Percentiles rank a stretch among this genome's conserved stretches.
Conservation (phyloP, 2,888 invertebrate species). For the Crocallis elinguaria region DNA sequence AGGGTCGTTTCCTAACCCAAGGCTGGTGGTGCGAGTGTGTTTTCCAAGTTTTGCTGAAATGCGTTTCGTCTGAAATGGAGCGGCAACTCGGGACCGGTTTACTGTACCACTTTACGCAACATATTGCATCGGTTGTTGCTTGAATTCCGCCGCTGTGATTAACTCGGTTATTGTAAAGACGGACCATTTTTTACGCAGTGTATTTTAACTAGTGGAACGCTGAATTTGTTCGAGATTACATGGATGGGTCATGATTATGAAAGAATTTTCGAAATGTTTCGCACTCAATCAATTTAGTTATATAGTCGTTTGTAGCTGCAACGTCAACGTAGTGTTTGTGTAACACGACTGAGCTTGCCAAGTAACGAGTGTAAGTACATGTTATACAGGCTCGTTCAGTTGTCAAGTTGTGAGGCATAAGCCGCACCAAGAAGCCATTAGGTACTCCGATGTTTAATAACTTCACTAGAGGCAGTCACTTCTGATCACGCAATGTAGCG, state of each 20-base stretch:
- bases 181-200: slow-evolving; percentile 54
- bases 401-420: slow-evolving; percentile 31
- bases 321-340: neutral
- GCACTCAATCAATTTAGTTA: neutral
- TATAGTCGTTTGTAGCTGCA: neutral
- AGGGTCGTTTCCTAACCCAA: slow-evolving; percentile 36
- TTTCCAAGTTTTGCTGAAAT: slow-evolving; percentile 54
- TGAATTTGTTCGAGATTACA: slow-evolving; percentile 38
- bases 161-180: slow-evolving; percentile 70
- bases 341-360: slow-evolving; percentile 10
- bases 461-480: slow-evolving; percentile 30
- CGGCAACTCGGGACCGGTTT: slow-evolving; percentile 70
- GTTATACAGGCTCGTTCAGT: slow-evolving; percentile 26
- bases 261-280: slow-evolving; percentile 1
- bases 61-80: slow-evolving; percentile 69
- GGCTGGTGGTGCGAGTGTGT: slow-evolving; percentile 43
- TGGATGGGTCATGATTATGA: slow-evolving; percentile 4
- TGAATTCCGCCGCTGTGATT: slow-evolving; percentile 70
- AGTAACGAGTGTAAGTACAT: slow-evolving; percentile 4
- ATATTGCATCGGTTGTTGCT: slow-evolving; percentile 68
- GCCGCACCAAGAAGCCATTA: slow-evolving; percentile 41
- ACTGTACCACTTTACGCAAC: slow-evolving; percentile 74
- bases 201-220: slow-evolving; percentile 43
- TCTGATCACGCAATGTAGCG: slow-evolving; percentile 38
- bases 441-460: slow-evolving; percentile 38